These are phyloP conservation scores for Tarsius wallacei DNA, from an alignment of 2,797 vertebrate species.

Conservation along the genomic window DNA sequence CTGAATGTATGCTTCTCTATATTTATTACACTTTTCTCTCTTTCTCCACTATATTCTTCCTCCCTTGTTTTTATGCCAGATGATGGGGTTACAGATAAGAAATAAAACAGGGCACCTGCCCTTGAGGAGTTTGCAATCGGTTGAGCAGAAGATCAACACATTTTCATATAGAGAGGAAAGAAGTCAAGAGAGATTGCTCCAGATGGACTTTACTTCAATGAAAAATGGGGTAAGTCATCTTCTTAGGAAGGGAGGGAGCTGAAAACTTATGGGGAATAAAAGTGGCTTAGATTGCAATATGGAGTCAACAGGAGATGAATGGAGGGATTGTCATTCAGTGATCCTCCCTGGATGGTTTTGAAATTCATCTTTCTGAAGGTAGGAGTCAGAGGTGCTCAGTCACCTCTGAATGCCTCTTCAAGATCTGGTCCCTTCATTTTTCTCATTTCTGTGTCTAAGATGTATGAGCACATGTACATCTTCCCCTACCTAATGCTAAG, in stretches of 20 bases:
- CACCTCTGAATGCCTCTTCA: not conserved
- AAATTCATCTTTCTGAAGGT: conserved; percentile 60
- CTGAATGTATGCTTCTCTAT: accelerated
- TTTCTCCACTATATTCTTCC: not conserved
- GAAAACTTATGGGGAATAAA: not conserved
- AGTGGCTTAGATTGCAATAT: not conserved
- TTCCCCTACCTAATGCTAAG: not conserved
- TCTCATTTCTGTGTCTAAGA: conserved; percentile 17
- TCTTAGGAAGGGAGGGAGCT: not conserved
- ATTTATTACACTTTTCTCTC: not conserved
- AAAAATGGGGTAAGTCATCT: not conserved
- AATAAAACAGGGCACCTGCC: not conserved
- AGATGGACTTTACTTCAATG: conserved; percentile 17
- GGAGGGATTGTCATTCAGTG: not conserved
- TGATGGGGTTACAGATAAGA: not conserved
- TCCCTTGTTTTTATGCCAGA: not conserved
- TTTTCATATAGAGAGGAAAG: not conserved
- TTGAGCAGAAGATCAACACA: not conserved
- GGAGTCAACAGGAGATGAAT: conserved; percentile 18
- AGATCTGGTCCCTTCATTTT: conserved; percentile 20
- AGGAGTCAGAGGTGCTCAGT: not conserved
- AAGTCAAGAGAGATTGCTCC: not conserved
- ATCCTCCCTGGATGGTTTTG: not conserved
- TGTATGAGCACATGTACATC: not conserved
- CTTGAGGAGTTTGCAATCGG: conserved; percentile 53